phyloP scores from a whole-genome alignment of 2,888 invertebrate genomes.

The Urechis unicinctus region DNA sequence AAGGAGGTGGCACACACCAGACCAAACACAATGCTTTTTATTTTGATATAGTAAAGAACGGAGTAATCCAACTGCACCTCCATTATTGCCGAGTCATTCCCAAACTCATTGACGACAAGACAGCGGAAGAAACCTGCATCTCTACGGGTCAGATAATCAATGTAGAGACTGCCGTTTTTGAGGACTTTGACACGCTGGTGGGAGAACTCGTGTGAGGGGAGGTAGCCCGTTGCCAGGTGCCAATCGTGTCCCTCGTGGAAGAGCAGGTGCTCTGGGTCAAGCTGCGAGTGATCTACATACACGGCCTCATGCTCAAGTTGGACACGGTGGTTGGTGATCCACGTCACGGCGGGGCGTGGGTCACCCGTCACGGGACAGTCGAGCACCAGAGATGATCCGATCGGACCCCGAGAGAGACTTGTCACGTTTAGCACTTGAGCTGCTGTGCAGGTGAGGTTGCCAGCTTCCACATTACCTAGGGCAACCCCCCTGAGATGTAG shows the following conservation, averaged over 20 bases:
- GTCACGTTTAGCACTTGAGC: slow-evolving; percentile 52
- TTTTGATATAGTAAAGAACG: slow-evolving; percentile 75
- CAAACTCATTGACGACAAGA: slow-evolving; percentile 75
- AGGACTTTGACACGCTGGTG: slow-evolving; percentile 59
- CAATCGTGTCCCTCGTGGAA: slow-evolving; percentile 30
- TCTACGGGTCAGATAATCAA: slow-evolving; percentile 59
- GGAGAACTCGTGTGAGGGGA: slow-evolving; percentile 21
- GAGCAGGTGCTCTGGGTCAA: slow-evolving; percentile 20
- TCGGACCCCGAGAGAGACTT: slow-evolving; percentile 36
- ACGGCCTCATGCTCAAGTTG: slow-evolving; percentile 22
- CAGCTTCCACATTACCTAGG: slow-evolving; percentile 7
- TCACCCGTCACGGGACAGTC: slow-evolving; percentile 73
- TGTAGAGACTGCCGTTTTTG: slow-evolving; percentile 72
- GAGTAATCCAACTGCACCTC: slow-evolving; percentile 66
- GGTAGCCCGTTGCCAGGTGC: slow-evolving; percentile 21
- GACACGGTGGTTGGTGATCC: slow-evolving; percentile 57
- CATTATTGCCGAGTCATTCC: slow-evolving; percentile 70
- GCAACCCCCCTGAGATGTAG: not conserved
- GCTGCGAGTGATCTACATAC: slow-evolving; percentile 26
- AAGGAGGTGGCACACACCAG: slow-evolving; percentile 72
- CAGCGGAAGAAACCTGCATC: slow-evolving; percentile 81
- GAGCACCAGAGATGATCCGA: slow-evolving; percentile 61
- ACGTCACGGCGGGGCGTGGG: slow-evolving; percentile 73
- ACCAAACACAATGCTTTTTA: slow-evolving; percentile 77
- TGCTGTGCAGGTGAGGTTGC: slow-evolving; percentile 64